phyloP scores from a whole-genome alignment of 2,888 invertebrate genomes.

The Cephus pygmeus region DNA sequence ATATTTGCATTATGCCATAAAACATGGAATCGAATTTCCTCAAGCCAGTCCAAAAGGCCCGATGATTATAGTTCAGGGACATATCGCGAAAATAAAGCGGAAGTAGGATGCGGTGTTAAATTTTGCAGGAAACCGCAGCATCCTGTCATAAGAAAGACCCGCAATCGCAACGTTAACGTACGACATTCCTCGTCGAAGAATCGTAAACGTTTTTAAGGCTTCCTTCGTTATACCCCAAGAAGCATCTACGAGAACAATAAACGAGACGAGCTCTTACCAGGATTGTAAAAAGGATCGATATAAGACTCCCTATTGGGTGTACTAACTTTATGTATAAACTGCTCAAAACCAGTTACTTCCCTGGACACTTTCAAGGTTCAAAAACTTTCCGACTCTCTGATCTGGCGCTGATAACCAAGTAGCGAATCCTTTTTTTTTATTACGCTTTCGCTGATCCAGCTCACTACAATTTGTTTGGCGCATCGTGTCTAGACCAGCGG shows the following conservation, averaged over 20 bases:
- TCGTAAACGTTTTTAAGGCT: not conserved
- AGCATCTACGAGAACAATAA: not conserved
- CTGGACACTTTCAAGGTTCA: not conserved
- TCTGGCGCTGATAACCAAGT: not conserved
- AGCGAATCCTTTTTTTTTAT: not conserved
- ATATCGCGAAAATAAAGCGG: not conserved
- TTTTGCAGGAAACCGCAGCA: not conserved
- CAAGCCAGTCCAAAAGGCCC: not conserved
- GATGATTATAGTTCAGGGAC: not conserved
- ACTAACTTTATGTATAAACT: not conserved
- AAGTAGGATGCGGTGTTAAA: not conserved
- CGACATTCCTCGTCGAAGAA: not conserved
- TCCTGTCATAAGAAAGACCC: not conserved
- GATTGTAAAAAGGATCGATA: not conserved
- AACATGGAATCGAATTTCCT: slow-evolving; percentile 18
- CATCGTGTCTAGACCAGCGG: slow-evolving; percentile 9
- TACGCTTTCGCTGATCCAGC: slow-evolving; percentile 17
- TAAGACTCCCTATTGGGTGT: not conserved
- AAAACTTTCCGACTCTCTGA: not conserved
- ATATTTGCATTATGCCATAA: slow-evolving; percentile 32
- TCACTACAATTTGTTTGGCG: slow-evolving; percentile 33
- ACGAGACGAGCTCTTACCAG: not conserved
- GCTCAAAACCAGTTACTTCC: slow-evolving; percentile 1
- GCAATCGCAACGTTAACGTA: not conserved
- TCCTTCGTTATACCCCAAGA: not conserved